A percentile compares a stretch with the other conserved stretches of the same genome.
phyloP scores from a whole-genome alignment of 2,888 invertebrate species.

The Polylopha cassiicola region DNA sequence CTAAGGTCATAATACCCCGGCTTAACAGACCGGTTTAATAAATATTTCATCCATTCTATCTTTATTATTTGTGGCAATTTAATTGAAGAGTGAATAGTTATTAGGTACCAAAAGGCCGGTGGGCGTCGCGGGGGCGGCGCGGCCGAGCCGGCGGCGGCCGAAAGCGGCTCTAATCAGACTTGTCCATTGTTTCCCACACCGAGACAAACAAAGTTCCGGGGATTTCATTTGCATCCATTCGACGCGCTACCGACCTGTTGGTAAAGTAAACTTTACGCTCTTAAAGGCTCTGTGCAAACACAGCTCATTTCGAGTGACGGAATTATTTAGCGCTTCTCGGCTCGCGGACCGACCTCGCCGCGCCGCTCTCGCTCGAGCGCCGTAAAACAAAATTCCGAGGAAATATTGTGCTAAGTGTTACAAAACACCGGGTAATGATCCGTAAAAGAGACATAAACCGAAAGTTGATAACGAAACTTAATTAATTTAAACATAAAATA shows the following conservation, averaged over 20 bases:
- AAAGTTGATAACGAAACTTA: slow-evolving; percentile 30
- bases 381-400: slow-evolving; percentile 10
- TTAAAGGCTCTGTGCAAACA: slow-evolving; percentile 31
- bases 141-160: slow-evolving; percentile 23
- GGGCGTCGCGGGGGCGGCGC: slow-evolving; percentile 28
- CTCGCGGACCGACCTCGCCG: slow-evolving; percentile 8
- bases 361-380: slow-evolving; percentile 3
- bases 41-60: slow-evolving; percentile 25
- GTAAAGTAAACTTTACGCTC: slow-evolving; percentile 32
- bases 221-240: slow-evolving; percentile 54
- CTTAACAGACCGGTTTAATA: slow-evolving; percentile 17
- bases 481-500: slow-evolving; percentile 28
- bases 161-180: slow-evolving; percentile 43
- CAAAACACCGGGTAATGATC: slow-evolving; percentile 30
- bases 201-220: slow-evolving; percentile 45
- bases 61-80: slow-evolving; percentile 28
- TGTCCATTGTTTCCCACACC: slow-evolving; percentile 50
- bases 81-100: slow-evolving; percentile 36
- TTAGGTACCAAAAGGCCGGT: slow-evolving; percentile 33
- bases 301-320: slow-evolving; percentile 26
- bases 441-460: slow-evolving; percentile 37
- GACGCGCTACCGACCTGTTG: slow-evolving; percentile 31
- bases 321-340: slow-evolving; percentile 31
- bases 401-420: slow-evolving; percentile 21
- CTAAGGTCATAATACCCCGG: slow-evolving; percentile 20